phyloP scores from a whole-genome alignment of 1,140 invertebrate species.

The Drosophila ananassae region DNA sequence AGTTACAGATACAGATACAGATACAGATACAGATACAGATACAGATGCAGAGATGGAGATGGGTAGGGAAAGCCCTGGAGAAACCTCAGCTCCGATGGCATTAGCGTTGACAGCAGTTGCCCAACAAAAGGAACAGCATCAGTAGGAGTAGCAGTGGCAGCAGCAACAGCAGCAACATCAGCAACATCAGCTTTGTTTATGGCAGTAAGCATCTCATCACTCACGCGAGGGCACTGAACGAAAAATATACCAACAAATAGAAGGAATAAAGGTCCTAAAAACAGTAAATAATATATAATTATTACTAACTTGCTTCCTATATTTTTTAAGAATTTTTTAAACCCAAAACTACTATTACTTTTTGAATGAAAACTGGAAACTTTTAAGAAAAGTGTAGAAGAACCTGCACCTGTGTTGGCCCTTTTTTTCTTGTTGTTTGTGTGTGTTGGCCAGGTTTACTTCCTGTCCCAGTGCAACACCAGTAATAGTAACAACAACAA shows the following conservation, averaged over 20 bases:
- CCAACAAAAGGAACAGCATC: conserved; percentile 34
- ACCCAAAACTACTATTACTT: not conserved
- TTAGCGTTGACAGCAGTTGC: conserved; percentile 64
- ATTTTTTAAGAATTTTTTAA: not conserved
- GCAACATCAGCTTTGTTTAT: conserved; percentile 66
- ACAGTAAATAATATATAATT: not conserved
- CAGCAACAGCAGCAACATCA: conserved; percentile 17
- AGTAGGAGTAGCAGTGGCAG: not conserved
- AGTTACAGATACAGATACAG: not conserved
- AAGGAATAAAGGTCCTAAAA: too few species aligned
- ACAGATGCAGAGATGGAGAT: not conserved
- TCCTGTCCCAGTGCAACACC: conserved; percentile 30
- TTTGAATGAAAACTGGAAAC: too few species aligned
- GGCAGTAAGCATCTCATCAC: conserved; percentile 59
- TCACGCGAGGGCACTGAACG: conserved; percentile 32
- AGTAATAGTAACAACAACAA: not conserved
- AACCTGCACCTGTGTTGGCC: conserved; percentile 50
- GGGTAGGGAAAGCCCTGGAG: conserved; percentile 18
- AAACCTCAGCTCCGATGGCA: conserved; percentile 59
- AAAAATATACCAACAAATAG: not conserved
- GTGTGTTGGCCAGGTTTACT: conserved; percentile 24
- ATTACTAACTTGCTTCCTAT: not conserved
- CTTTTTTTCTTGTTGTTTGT: conserved; percentile 39
- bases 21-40: not conserved
- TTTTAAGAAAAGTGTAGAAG: not conserved